Base-by-base conservation (phyloP, 2,797 vertebrate genomes). In the Eurystomus glaucurus region DNA sequence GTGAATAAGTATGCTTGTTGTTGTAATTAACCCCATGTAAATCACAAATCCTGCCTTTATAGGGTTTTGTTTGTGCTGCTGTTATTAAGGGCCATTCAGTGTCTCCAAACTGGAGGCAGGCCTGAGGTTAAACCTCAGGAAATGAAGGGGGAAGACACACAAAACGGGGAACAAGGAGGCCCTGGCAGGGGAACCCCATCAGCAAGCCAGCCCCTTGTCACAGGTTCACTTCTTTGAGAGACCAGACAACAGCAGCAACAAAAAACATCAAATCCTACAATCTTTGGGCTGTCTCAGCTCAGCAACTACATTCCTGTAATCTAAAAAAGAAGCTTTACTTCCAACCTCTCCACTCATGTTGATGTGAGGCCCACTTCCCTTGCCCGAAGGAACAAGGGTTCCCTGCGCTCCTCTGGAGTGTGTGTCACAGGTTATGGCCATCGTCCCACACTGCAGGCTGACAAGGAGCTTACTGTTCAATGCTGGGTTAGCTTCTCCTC, bases 1-100 rank as follows among this genome's bases (percentile, higher is more conserved):
- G 83, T 75, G 87, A 94, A 93, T 94, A 96, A 96, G 96, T 81
- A 93, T 82, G 71, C 92, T 90, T 94, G 87, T 96, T 96, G 91
- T 94, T 89, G 92, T 88, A 96, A 97, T 95, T 91, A 94, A 84
- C 55, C 80, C 86, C 52, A 86, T 48, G 76, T 93, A 96, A 79
- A 95, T 95, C 86, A 90, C 78, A 87, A 80, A 95, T 79, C 88
- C 80, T 90, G 43, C 62, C 78, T 96, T 93, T 61, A 69, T 65
- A 76, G 86, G 69, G 61, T 74, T 97, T 93, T 94, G 75, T 92
- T 97, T 58, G 55, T 83, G 66, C 33, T 70, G 65, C 41, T 93
- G 82, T 95, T 79, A 89, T 91, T 90, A 95, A 92, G 46, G 75
- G 55, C 50, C 61, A 52, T 65, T 79, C 94, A 69, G 48, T 62